Evolutionary conservation across 2,113 vertebrate species (phyloP).

Genomic region (Carassius auratus): DNA sequence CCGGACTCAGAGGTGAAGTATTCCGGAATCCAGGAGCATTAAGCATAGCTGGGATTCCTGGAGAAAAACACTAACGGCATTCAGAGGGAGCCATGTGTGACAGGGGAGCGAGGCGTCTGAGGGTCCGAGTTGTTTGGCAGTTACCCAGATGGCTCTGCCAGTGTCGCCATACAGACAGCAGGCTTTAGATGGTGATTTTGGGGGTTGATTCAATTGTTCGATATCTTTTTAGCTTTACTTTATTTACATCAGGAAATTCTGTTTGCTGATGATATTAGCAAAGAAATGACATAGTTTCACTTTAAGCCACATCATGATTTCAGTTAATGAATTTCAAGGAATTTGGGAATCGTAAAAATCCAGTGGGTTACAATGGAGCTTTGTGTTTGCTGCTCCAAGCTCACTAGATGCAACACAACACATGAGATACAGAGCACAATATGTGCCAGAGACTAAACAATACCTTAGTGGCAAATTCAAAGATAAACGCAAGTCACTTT

Average conservation of each 20-base stretch:
- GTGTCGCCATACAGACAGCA: not conserved
- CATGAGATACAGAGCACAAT: not conserved
- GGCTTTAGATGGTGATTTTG: not conserved
- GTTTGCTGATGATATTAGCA: not conserved
- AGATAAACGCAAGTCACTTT: not conserved
- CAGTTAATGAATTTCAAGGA: not conserved
- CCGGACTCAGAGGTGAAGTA: constrained; percentile 55
- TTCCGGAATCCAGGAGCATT: constrained; percentile 63
- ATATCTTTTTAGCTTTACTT: not conserved
- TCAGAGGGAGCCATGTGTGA: constrained; percentile 43
- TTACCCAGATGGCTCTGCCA: constrained; percentile 28
- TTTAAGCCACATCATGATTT: not conserved
- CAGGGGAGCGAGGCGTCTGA: constrained; percentile 13
- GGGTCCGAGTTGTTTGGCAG: constrained; percentile 32
- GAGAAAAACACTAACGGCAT: constrained; percentile 76
- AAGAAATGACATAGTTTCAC: no score
- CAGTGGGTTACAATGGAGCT: not conserved
- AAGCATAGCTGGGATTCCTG: constrained; percentile 74
- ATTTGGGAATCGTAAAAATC: constrained; percentile 1
- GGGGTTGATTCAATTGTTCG: not conserved
- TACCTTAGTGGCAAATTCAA: not conserved
- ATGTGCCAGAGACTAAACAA: not conserved
- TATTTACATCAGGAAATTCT: not conserved
- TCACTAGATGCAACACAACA: not conserved
- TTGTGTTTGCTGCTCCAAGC: not conserved